A percentile compares a stretch with the other conserved stretches of the same genome.
Evolutionary conservation across 2,888 invertebrate genomes (phyloP).

Genomic region (Tiliacea citrago): DNA sequence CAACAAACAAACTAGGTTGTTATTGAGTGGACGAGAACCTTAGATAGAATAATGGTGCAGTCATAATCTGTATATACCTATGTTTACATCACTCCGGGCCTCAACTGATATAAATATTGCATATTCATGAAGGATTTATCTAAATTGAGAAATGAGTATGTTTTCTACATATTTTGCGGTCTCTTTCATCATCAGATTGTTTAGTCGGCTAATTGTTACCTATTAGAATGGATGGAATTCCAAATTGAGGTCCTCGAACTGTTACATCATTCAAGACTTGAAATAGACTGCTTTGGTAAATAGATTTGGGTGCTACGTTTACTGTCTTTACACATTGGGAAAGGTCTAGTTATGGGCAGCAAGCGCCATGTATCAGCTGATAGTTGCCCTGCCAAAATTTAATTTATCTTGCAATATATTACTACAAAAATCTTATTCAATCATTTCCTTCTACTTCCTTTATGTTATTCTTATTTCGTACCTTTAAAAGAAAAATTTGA

Average conservation of each 20-base stretch:
- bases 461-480: not conserved
- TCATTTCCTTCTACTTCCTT: not conserved
- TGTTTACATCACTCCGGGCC: conserved; percentile 47
- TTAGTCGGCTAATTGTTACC: conserved; percentile 31
- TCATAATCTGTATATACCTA: conserved; percentile 52
- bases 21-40: conserved; percentile 64
- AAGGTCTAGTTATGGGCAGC: conserved; percentile 47
- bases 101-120: conserved; percentile 38
- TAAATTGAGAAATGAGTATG: conserved; percentile 30
- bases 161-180: conserved; percentile 29
- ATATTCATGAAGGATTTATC: conserved; percentile 42
- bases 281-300: conserved; percentile 28
- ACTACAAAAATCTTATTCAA: not conserved
- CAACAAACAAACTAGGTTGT: conserved; percentile 66
- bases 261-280: conserved; percentile 25
- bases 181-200: conserved; percentile 32
- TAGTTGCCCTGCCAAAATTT: not conserved
- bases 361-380: conserved; percentile 34
- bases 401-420: not conserved
- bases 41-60: conserved; percentile 60
- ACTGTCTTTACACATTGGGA: conserved; percentile 31
- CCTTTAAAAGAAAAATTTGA: not conserved
- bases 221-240: conserved; percentile 35
- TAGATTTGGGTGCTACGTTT: conserved; percentile 17
- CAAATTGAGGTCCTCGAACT: conserved; percentile 35